Percentiles rank a stretch among this genome's conserved stretches.
Evolutionary conservation across 1,140 invertebrate genomes (phyloP).

Genomic region (Trialeurodes vaporariorum): DNA sequence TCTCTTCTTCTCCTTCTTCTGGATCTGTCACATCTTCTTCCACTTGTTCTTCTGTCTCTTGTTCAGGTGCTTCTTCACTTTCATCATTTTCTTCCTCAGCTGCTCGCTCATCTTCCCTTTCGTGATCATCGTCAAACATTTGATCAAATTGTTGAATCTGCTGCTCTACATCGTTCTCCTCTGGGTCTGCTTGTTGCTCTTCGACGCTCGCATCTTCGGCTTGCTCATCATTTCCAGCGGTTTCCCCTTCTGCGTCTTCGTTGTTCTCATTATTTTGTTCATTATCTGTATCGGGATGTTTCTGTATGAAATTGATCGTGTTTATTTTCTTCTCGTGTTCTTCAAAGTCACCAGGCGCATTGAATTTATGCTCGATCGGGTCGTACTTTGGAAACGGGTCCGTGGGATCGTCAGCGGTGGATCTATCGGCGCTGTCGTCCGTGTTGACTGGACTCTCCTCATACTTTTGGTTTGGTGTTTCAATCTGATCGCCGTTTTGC

Average conservation of each 20-base stretch:
- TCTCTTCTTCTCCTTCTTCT: conserved; percentile 5
- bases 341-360: neutral
- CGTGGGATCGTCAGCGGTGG: too few relatives aligned
- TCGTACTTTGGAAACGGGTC: too few relatives aligned
- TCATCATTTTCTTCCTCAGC: conserved; percentile 8
- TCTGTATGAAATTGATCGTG: conserved; percentile 3
- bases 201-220: neutral
- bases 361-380: neutral
- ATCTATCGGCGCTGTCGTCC: too few relatives aligned
- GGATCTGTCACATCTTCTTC: conserved; percentile 9
- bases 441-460: too few relatives aligned
- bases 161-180: neutral
- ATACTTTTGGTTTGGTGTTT: too few relatives aligned
- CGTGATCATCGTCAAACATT: neutral
- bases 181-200: neutral
- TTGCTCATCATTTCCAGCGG: conserved; percentile 4
- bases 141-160: neutral
- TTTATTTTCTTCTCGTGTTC: conserved; percentile 1
- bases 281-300: neutral
- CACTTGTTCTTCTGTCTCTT: neutral
- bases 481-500: neutral
- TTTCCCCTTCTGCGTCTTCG: neutral
- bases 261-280: neutral
- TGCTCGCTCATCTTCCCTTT: neutral
- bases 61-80: conserved; percentile 3